Percentiles rank a stretch among this genome's conserved stretches.
Evolutionary conservation across 2,888 invertebrate species (phyloP).

Genomic region (Lasius platythorax): DNA sequence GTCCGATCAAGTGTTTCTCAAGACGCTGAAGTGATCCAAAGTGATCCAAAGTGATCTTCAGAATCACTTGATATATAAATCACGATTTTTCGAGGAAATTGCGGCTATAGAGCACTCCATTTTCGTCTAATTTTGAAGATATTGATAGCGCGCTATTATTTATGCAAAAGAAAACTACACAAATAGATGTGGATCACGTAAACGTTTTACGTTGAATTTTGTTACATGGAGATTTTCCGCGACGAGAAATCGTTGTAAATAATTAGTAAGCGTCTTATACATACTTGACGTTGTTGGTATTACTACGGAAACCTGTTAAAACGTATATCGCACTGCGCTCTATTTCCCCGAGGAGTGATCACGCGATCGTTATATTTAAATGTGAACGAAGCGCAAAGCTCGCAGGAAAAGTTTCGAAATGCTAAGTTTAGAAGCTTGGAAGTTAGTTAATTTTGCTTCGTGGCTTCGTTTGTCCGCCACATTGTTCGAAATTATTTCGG

Average conservation of each 20-base stretch:
- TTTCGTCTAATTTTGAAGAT: constrained; percentile 22
- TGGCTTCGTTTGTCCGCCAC: background rate
- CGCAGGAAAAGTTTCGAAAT: background rate
- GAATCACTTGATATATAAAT: constrained; percentile 37
- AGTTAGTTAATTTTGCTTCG: constrained; percentile 31
- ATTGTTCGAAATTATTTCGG: constrained; percentile 48
- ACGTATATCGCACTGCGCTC: constrained; percentile 12
- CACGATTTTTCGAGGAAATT: constrained; percentile 16
- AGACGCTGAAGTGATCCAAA: background rate
- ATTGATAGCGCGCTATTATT: constrained; percentile 14
- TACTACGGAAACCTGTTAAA: constrained; percentile 22
- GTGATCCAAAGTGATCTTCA: constrained; percentile 1
- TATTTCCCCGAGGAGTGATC: constrained; percentile 26
- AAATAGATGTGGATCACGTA: constrained; percentile 7
- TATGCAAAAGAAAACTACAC: background rate
- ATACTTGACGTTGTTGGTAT: constrained; percentile 10
- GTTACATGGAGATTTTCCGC: constrained; percentile 1
- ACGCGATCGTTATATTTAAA: constrained; percentile 54
- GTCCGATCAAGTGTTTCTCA: constrained; percentile 48
- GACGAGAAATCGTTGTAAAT: constrained; percentile 31
- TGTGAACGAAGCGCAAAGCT: constrained; percentile 16
- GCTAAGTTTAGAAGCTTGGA: constrained; percentile 33
- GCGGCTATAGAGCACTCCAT: background rate
- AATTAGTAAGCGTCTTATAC: constrained; percentile 12
- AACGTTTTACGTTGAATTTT: constrained; percentile 13